Evolutionary conservation across 2,113 vertebrate genomes (phyloP).

Genomic region (Pitta sordida): DNA sequence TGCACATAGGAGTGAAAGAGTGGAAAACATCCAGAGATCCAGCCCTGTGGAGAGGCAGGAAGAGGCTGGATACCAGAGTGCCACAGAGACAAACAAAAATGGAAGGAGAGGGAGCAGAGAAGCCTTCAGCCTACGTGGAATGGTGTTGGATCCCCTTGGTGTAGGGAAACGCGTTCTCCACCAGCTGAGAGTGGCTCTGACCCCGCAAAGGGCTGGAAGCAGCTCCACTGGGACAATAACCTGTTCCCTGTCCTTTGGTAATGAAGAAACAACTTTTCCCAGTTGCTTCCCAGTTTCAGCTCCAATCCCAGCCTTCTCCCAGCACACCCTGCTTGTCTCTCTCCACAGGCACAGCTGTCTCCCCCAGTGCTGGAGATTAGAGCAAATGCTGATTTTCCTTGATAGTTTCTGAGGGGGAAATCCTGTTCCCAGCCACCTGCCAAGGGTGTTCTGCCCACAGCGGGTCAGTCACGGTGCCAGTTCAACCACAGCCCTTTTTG

Average conservation of each 20-base stretch:
- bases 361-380: neutral
- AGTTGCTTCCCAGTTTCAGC: neutral
- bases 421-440: accelerated
- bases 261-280: neutral
- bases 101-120: neutral
- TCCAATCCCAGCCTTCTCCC: neutral
- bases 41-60: neutral
- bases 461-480: accelerated
- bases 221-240: neutral
- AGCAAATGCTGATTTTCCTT: neutral
- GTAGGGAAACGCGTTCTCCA: too few relatives aligned
- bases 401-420: neutral
- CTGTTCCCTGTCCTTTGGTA: neutral
- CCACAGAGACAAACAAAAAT: neutral
- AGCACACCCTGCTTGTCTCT: neutral
- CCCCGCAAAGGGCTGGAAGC: neutral
- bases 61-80: too few relatives aligned
- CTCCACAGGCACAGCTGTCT: too few relatives aligned
- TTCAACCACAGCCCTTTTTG: neutral
- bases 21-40: neutral
- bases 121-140: neutral
- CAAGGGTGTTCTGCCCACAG: neutral
- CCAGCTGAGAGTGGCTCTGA: neutral
- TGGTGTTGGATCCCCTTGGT: neutral
- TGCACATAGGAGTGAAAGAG: accelerated